A percentile compares a stretch with the other conserved stretches of the same genome.
These are phyloP conservation scores for Meriones psammophilus DNA, from an alignment of 2,797 vertebrate genomes.

Conservation along the genomic window DNA sequence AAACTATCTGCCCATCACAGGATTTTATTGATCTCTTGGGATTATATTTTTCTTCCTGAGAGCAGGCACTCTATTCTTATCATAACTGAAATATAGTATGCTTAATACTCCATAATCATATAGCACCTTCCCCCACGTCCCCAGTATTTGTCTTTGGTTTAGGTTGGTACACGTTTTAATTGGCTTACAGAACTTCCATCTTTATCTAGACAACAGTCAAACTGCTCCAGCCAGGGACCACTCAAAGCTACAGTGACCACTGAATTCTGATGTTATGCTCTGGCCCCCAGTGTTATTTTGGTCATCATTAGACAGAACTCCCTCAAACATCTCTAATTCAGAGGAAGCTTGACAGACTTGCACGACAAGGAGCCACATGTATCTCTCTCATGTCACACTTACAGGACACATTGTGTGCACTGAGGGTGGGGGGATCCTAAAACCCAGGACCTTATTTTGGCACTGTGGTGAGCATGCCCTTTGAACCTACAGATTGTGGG, in stretches of 20 bases:
- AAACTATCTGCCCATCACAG: slow-evolving; percentile 70
- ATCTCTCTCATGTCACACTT: neutral
- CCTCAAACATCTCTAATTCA: slow-evolving; percentile 2
- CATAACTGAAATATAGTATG: slow-evolving; percentile 49
- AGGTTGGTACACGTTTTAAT: slow-evolving; percentile 17
- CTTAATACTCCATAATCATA: slow-evolving; percentile 73
- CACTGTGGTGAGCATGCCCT: slow-evolving; percentile 33
- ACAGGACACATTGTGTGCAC: neutral
- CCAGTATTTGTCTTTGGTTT: slow-evolving; percentile 65
- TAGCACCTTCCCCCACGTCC: slow-evolving; percentile 81
- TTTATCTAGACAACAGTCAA: slow-evolving; percentile 49
- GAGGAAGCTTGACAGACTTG: slow-evolving; percentile 14
- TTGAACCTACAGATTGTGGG: slow-evolving; percentile 40
- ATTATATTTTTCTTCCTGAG: slow-evolving; percentile 24
- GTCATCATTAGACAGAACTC: slow-evolving; percentile 26
- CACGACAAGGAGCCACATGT: neutral
- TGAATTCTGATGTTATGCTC: slow-evolving; percentile 35
- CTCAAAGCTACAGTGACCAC: slow-evolving; percentile 13
- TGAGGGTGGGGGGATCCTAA: slow-evolving; percentile 2
- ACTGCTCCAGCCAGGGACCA: neutral
- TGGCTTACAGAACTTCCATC: slow-evolving; percentile 53
- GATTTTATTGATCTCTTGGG: slow-evolving; percentile 33
- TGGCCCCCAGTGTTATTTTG: neutral
- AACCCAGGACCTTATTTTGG: slow-evolving; percentile 7
- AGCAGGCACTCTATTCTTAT: slow-evolving; percentile 55